Evolutionary conservation across 2,797 vertebrate genomes (phyloP).

Genomic region (Babyrousa celebensis): DNA sequence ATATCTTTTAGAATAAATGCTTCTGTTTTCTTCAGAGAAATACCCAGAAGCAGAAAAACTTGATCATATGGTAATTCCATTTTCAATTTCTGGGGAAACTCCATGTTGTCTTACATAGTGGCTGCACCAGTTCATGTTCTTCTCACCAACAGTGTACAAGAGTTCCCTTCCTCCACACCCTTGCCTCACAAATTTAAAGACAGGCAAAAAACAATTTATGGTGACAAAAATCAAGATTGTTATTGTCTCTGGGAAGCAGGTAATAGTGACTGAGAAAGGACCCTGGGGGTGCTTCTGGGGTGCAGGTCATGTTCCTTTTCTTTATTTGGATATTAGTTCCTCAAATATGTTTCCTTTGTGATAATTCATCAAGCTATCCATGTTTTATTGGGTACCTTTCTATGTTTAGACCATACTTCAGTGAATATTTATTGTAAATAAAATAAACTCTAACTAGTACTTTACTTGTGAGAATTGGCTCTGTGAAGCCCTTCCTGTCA

Average conservation of each 20-base stretch:
- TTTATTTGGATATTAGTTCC: neutral
- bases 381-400: neutral
- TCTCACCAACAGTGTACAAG: neutral
- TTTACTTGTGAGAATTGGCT: conserved; percentile 1
- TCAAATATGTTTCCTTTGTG: neutral
- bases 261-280: neutral
- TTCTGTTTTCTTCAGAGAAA: neutral
- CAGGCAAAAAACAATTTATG: neutral
- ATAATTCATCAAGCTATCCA: neutral
- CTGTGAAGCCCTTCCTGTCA: neutral
- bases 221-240: neutral
- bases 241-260: neutral
- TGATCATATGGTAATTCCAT: neutral
- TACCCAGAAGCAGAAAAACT: neutral
- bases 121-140: neutral
- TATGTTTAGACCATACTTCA: neutral
- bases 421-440: conserved; percentile 28
- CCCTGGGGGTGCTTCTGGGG: neutral
- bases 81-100: neutral
- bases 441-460: neutral
- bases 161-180: neutral
- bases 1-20: neutral
- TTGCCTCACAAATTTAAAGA: neutral
- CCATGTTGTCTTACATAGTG: neutral
- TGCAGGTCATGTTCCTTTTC: neutral